Conservation (phyloP, 2,888 invertebrate genomes). For the Gymnocheta viridis region DNA sequence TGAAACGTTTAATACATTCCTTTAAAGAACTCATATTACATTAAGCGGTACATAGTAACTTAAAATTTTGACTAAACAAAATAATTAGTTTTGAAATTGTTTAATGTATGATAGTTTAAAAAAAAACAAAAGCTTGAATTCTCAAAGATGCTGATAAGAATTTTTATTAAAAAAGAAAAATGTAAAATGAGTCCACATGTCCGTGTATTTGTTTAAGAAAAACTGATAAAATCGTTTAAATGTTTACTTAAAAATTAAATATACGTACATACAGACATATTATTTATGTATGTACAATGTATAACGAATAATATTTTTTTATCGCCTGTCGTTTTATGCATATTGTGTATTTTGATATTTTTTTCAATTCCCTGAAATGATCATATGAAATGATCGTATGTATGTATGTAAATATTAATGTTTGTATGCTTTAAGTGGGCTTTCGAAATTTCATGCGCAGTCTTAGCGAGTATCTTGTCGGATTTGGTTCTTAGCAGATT, state of each 20-base stretch:
- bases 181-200: constrained; percentile 72
- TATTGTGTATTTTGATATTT: constrained; percentile 40
- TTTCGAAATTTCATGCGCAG: constrained; percentile 69
- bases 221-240: constrained; percentile 68
- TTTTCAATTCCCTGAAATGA: constrained; percentile 35
- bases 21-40: background rate
- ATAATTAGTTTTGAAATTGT: background rate
- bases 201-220: constrained; percentile 68
- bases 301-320: constrained; percentile 56
- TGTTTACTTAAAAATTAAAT: constrained; percentile 35
- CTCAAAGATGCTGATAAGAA: constrained; percentile 71
- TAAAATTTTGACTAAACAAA: too few species aligned
- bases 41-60: background rate
- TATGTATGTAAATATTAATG: too few species aligned
- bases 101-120: background rate
- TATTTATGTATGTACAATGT: too few species aligned
- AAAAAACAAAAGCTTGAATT: constrained; percentile 52
- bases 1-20: too few species aligned
- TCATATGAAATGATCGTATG: constrained; percentile 21
- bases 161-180: constrained; percentile 46
- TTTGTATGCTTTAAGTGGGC: constrained; percentile 31
- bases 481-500: constrained; percentile 64
- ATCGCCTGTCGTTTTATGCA: constrained; percentile 62
- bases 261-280: too few species aligned
- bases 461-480: constrained; percentile 70